A percentile compares a stretch with the other conserved stretches of the same genome.
phyloP scores from a whole-genome alignment of 2,113 vertebrate species.

The Corvus moneduloides region DNA sequence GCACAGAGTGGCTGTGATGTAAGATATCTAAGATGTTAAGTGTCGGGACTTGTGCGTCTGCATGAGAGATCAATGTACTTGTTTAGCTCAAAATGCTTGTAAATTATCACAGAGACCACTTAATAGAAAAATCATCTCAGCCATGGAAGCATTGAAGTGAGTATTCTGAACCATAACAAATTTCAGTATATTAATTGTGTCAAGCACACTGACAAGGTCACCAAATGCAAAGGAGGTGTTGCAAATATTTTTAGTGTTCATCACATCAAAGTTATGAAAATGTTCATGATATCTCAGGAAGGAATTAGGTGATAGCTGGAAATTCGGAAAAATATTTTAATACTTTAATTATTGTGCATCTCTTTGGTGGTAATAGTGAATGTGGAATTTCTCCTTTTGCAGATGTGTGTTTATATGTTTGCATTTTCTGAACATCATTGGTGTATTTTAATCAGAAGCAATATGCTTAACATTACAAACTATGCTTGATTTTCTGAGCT shows the following conservation, averaged over 20 bases:
- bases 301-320: not conserved
- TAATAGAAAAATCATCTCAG: conserved; percentile 43
- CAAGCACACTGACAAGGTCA: conserved; percentile 7
- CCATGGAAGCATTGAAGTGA: not conserved
- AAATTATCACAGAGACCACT: conserved; percentile 20
- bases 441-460: not conserved
- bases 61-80: conserved; percentile 23
- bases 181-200: not conserved
- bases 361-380: not conserved
- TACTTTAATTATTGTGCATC: not conserved
- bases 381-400: not conserved
- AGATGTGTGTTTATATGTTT: not conserved
- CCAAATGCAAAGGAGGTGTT: not conserved
- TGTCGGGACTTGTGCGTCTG: not conserved
- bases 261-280: not conserved
- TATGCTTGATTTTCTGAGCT: not conserved
- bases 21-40: not conserved
- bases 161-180: conserved; percentile 23
- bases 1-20: not conserved
- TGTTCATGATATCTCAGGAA: not conserved
- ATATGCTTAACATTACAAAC: not conserved
- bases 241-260: conserved; percentile 2
- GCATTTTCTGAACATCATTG: not conserved
- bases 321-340: not conserved
- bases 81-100: conserved; percentile 1